A percentile compares a stretch with the other conserved stretches of the same genome.
Evolutionary conservation across 2,888 invertebrate genomes (phyloP).

Genomic region (Galeopsomyia nigrocyanea): DNA sequence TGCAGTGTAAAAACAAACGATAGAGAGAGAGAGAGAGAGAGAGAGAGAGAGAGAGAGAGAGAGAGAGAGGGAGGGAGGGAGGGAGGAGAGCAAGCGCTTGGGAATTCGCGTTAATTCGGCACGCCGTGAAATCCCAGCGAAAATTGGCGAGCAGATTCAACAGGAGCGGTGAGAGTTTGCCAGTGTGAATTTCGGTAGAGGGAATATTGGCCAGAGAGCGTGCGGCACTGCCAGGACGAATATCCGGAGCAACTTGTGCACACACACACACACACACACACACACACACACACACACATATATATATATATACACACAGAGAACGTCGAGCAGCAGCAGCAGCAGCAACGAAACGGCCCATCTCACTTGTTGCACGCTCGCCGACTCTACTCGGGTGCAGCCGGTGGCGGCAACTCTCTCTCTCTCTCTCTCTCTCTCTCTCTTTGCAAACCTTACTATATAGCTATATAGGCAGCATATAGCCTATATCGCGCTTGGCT

Average conservation of each 20-base stretch:
- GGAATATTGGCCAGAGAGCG: background rate
- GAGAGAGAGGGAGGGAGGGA: too few relatives aligned
- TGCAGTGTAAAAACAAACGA: too few relatives aligned
- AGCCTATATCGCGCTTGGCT: background rate
- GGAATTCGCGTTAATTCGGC: constrained; percentile 11
- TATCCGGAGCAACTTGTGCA: constrained; percentile 9
- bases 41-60: too few relatives aligned
- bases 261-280: constrained; percentile 1
- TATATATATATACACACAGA: too few relatives aligned
- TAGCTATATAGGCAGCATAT: background rate
- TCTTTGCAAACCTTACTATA: background rate
- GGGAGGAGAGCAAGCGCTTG: background rate
- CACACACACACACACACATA: constrained; percentile 1
- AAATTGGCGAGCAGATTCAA: constrained; percentile 12
- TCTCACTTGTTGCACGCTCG: constrained; percentile 50
- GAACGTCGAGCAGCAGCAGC: background rate
- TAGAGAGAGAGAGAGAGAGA: too few relatives aligned
- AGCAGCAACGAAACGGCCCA: constrained; percentile 21
- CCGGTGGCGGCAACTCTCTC: background rate
- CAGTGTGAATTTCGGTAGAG: constrained; percentile 20
- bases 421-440: background rate
- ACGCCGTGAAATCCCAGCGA: background rate
- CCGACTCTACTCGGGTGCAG: constrained; percentile 12
- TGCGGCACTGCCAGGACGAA: constrained; percentile 3
- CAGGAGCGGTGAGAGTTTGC: constrained; percentile 4